Conservation (phyloP, 2,113 vertebrate species). For the Odocoileus virginianus region DNA sequence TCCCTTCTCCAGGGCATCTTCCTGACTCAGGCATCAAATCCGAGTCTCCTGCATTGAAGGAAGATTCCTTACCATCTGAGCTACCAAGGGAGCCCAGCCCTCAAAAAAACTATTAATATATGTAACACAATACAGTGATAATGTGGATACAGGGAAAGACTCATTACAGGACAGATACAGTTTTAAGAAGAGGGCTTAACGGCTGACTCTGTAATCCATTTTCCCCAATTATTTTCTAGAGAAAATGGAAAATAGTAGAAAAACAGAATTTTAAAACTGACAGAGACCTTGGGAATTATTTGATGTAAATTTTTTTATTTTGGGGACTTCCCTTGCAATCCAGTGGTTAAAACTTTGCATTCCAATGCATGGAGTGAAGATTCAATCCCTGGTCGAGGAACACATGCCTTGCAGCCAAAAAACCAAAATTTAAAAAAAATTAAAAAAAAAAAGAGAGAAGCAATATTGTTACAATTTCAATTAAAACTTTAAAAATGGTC, state of each 20-base stretch:
- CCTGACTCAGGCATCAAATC: not conserved
- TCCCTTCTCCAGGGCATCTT: not conserved
- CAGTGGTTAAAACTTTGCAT: not conserved
- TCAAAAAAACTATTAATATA: not conserved
- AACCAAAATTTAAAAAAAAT: not conserved
- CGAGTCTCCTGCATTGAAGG: not conserved
- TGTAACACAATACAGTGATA: not conserved
- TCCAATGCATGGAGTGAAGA: not conserved
- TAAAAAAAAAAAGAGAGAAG: too few relatives aligned
- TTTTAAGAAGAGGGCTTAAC: not conserved
- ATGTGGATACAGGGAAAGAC: not conserved
- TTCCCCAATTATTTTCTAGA: not conserved
- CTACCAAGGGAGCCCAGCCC: not conserved
- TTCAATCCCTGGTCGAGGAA: not conserved
- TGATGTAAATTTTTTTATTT: not conserved
- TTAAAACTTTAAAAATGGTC: not conserved
- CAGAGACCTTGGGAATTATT: not conserved
- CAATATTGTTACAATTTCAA: not conserved
- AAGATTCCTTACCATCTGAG: not conserved
- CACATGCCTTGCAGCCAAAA: not conserved
- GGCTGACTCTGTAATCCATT: not conserved
- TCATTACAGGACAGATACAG: not conserved
- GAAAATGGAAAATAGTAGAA: not conserved
- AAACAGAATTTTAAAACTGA: not conserved
- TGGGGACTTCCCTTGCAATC: not conserved